A percentile compares a stretch with the other conserved stretches of the same genome.
Evolutionary conservation across 2,113 vertebrate species (phyloP).

Genomic region (Leptodactylus fuscus): DNA sequence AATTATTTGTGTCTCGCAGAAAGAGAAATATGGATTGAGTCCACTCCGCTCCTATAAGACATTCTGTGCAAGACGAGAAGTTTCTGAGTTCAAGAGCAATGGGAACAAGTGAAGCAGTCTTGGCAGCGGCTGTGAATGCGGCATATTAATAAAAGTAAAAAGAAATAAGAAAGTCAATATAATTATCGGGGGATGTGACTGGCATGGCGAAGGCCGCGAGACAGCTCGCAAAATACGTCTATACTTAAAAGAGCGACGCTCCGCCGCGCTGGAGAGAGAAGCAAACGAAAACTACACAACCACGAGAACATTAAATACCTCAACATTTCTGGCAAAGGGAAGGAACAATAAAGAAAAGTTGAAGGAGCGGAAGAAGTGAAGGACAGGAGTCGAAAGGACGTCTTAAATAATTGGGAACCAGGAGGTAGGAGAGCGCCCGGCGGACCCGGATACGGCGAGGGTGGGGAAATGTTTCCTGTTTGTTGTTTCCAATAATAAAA

Average conservation of each 20-base stretch:
- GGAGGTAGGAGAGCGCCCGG: no score
- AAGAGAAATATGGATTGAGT: neutral
- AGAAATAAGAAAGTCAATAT: constrained; percentile 28
- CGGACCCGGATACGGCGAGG: no score
- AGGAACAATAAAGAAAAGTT: neutral
- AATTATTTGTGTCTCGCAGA: neutral
- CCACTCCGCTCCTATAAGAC: neutral
- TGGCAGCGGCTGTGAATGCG: neutral
- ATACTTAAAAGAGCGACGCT: neutral
- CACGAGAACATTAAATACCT: neutral
- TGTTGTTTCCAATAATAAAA: no score
- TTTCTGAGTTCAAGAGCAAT: constrained; percentile 34
- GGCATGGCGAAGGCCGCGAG: constrained; percentile 10
- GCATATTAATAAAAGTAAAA: constrained; percentile 34
- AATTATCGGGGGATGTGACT: constrained; percentile 43
- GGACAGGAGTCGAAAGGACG: neutral
- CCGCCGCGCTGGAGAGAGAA: neutral
- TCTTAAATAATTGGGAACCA: no score
- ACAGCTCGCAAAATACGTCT: neutral
- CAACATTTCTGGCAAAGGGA: neutral
- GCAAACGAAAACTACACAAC: neutral
- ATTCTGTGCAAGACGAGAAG: constrained; percentile 15
- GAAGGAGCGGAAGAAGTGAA: neutral
- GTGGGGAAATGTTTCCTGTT: no score
- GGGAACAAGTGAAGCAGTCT: neutral